These are phyloP conservation scores for Globodera rostochiensis DNA, from an alignment of 1,140 invertebrate species.

Conservation along the genomic window DNA sequence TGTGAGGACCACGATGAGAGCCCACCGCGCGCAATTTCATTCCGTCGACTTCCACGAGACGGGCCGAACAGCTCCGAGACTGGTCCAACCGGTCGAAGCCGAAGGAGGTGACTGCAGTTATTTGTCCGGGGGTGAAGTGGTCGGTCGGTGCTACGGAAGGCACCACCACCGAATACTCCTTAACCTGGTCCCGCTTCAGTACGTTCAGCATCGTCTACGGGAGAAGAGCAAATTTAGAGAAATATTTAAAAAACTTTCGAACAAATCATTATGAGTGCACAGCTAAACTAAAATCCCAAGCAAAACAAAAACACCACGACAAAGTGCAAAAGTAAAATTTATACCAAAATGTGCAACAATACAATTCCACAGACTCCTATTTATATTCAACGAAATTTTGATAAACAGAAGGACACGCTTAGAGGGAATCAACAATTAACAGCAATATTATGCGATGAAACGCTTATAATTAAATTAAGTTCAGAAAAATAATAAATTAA, in stretches of 20 bases:
- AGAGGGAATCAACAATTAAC: no score
- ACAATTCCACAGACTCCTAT: background rate
- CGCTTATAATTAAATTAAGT: no score
- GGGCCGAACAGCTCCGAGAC: constrained; percentile 33
- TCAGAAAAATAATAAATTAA: no score
- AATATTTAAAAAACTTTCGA: background rate
- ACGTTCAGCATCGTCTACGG: constrained; percentile 56
- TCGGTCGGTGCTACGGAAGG: constrained; percentile 61
- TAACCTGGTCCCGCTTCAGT: constrained; percentile 54
- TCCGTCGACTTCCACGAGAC: constrained; percentile 31
- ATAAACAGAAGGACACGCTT: no score
- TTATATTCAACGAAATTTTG: background rate
- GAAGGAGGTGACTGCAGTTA: constrained; percentile 43
- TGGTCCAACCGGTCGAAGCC: constrained; percentile 47
- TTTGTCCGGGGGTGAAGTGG: constrained; percentile 61
- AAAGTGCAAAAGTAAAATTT: no score
- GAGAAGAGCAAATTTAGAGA: constrained; percentile 18
- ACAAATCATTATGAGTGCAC: background rate
- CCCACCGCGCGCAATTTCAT: constrained; percentile 50
- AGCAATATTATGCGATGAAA: no score
- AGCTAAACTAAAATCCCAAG: background rate
- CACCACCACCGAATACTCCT: constrained; percentile 60
- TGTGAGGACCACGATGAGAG: constrained; percentile 52
- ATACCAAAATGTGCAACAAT: background rate
- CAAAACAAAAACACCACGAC: background rate